Evolutionary conservation across 1,140 invertebrate genomes (phyloP).

Genomic region (Brachionus plicatilis): DNA sequence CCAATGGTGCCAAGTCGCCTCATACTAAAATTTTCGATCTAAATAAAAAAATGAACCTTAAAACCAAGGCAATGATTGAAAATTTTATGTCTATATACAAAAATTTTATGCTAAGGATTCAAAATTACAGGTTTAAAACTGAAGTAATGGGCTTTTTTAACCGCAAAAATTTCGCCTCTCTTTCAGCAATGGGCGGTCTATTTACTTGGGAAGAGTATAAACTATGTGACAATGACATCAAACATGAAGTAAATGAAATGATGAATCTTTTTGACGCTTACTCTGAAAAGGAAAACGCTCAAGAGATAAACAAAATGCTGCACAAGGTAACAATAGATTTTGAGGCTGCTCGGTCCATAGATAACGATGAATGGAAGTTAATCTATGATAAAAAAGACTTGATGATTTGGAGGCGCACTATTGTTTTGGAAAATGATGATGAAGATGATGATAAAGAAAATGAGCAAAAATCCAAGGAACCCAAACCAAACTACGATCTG

Average conservation of each 20-base stretch:
- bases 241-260: constrained; percentile 31
- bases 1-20: not conserved
- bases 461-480: not conserved
- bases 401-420: constrained; percentile 14
- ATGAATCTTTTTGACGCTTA: not conserved
- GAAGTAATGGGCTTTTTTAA: not conserved
- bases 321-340: constrained; percentile 3
- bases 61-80: not conserved
- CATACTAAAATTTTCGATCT: not conserved
- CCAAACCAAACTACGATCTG: constrained; percentile 5
- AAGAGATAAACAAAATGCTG: not conserved
- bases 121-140: not conserved
- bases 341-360: not conserved
- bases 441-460: not conserved
- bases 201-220: constrained; percentile 37
- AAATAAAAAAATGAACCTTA: not conserved
- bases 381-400: constrained; percentile 34
- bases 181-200: constrained; percentile 3
- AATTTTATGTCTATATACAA: not conserved
- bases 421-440: not conserved
- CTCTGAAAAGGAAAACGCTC: not conserved
- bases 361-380: constrained; percentile 14
- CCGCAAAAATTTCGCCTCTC: not conserved
- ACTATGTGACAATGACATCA: constrained; percentile 3
- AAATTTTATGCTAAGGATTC: not conserved